Percentiles rank a stretch among this genome's conserved stretches.
These are phyloP conservation scores for Leucoraja erinaceus DNA, from an alignment of 2,113 vertebrate species.

Conservation along the genomic window DNA sequence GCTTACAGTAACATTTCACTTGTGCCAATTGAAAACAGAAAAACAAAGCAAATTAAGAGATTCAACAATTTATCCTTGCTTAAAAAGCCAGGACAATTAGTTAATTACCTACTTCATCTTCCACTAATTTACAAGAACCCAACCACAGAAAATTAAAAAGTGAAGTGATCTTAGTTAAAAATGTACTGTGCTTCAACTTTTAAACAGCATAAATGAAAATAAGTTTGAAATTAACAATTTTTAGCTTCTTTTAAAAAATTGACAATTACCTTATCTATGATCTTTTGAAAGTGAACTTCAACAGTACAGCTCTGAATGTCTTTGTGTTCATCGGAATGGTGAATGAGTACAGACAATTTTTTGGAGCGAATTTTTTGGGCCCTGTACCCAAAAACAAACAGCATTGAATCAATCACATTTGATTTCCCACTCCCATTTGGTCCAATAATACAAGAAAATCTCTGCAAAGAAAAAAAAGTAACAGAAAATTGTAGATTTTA, in stretches of 20 bases:
- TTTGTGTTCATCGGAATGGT: constrained; percentile 80
- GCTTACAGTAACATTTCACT: not conserved
- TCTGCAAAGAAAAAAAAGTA: constrained; percentile 57
- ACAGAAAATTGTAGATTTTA: not conserved
- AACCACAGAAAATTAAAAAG: constrained; percentile 5
- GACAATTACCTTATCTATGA: constrained; percentile 82
- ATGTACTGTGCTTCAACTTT: not conserved
- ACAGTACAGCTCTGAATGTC: constrained; percentile 90
- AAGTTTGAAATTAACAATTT: not conserved
- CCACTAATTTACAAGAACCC: not conserved
- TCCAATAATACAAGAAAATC: constrained; percentile 95
- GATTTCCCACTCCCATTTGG: constrained; percentile 98
- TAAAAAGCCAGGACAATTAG: constrained; percentile 23
- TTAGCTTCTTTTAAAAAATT: not conserved
- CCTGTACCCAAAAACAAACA: constrained; percentile 97
- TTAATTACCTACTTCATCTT: constrained; percentile 3
- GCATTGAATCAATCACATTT: constrained; percentile 97
- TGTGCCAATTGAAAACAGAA: not conserved
- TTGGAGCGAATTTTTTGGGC: constrained; percentile 98
- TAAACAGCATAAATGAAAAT: not conserved
- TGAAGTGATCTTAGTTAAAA: not conserved
- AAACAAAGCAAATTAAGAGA: not conserved
- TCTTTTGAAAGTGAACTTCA: constrained; percentile 96
- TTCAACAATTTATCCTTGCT: not conserved
- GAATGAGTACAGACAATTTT: constrained; percentile 92